Evolutionary conservation across 92 coral and sea anemone genomes (phyloP).

Genomic region (Scolanthus callimorphus): DNA sequence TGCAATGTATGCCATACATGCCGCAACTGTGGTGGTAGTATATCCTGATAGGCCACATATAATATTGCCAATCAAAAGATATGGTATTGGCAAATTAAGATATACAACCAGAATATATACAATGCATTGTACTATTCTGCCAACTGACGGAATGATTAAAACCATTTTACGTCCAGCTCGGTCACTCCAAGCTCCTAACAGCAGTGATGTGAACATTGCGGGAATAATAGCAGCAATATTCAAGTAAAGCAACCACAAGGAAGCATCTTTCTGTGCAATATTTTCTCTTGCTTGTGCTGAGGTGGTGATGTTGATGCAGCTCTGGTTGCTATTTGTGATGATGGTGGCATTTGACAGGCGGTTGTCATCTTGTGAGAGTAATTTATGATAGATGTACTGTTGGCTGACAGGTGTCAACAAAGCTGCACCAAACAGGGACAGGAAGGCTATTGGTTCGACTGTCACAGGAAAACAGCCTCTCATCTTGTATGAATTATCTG

Average conservation of each 20-base stretch:
- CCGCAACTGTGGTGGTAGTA: slow-evolving; percentile 10
- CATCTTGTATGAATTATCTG: too few species aligned
- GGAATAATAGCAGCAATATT: slow-evolving; percentile 17
- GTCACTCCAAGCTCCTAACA: slow-evolving; percentile 45
- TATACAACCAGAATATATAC: slow-evolving; percentile 9
- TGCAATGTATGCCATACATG: slow-evolving; percentile 29
- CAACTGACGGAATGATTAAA: slow-evolving; percentile 12
- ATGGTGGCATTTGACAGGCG: not conserved
- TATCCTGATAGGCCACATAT: slow-evolving; percentile 15
- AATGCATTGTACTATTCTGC: slow-evolving; percentile 15
- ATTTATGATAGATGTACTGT: slow-evolving; percentile 8
- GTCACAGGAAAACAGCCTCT: slow-evolving; percentile 9
- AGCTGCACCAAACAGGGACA: slow-evolving; percentile 18
- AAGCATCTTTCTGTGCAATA: not conserved
- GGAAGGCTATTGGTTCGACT: slow-evolving; percentile 28
- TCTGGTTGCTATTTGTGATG: not conserved
- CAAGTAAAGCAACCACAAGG: slow-evolving; percentile 28
- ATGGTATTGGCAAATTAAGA: slow-evolving; percentile 8
- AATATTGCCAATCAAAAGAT: slow-evolving; percentile 19
- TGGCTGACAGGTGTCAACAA: slow-evolving; percentile 19
- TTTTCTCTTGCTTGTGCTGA: not conserved
- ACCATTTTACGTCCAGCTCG: slow-evolving; percentile 29
- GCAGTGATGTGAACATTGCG: slow-evolving; percentile 17
- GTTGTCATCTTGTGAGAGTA: not conserved
- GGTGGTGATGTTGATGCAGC: not conserved